These are phyloP conservation scores for Lithodes maja DNA, from an alignment of 2,888 invertebrate species.

Conservation along the genomic window DNA sequence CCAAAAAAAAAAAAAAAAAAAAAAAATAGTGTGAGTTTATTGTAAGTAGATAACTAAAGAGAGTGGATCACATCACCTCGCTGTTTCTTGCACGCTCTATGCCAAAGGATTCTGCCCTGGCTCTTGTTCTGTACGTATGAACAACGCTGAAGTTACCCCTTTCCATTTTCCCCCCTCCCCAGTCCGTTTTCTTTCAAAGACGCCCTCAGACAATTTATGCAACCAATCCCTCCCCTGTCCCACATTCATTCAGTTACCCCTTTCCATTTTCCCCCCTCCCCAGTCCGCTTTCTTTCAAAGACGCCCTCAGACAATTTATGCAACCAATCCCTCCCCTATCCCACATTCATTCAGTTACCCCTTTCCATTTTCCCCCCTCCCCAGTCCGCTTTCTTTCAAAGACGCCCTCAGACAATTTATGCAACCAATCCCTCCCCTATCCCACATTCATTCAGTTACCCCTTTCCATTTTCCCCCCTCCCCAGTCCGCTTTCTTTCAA, in stretches of 20 bases:
- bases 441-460: not conserved
- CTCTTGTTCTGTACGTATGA: conserved; percentile 68
- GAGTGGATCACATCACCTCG: conserved; percentile 67
- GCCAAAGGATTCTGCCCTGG: conserved; percentile 68
- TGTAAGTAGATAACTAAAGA: conserved; percentile 62
- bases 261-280: conserved; percentile 34
- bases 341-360: not conserved
- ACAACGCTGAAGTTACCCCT: conserved; percentile 63
- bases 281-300: conserved; percentile 17
- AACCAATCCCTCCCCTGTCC: conserved; percentile 1
- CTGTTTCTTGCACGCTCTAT: conserved; percentile 69
- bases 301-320: not conserved
- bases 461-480: conserved; percentile 37
- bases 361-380: conserved; percentile 38
- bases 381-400: conserved; percentile 26
- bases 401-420: no score
- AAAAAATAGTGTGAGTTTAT: conserved; percentile 27
- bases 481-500: conserved; percentile 18
- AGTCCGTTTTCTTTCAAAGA: conserved; percentile 12
- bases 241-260: not conserved
- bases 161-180: conserved; percentile 28
- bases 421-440: conserved; percentile 5
- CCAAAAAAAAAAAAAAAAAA: conserved; percentile 57
- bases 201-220: not conserved
- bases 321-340: not conserved